Percentiles rank a stretch among this genome's conserved stretches.
These are phyloP conservation scores for Lamellibrachia columna DNA, from an alignment of 2,888 invertebrate genomes.

Conservation along the genomic window DNA sequence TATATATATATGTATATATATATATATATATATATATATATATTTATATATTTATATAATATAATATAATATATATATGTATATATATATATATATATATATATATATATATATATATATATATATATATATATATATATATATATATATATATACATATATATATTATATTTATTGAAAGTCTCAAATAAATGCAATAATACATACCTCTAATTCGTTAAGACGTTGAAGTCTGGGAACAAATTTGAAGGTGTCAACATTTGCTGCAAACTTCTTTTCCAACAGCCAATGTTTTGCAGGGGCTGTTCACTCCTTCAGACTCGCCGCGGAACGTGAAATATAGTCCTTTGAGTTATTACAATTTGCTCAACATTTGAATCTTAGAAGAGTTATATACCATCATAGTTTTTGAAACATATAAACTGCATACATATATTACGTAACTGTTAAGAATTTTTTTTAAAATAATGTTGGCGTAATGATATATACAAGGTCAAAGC, in stretches of 20 bases:
- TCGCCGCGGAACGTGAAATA: background rate
- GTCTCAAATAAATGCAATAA: background rate
- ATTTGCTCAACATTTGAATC: background rate
- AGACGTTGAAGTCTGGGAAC: constrained; percentile 95
- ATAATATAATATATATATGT: too few relatives aligned
- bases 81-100: too few relatives aligned
- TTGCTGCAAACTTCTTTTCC: constrained; percentile 81
- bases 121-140: too few relatives aligned
- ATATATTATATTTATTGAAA: constrained; percentile 14
- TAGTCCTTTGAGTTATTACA: background rate
- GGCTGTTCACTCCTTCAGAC: constrained; percentile 12
- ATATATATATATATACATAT: too few relatives aligned
- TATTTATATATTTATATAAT: too few relatives aligned
- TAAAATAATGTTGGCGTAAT: background rate
- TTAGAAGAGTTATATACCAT: background rate
- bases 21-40: too few relatives aligned
- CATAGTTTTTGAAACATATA: background rate
- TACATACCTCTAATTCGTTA: constrained; percentile 89
- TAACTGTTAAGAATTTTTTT: background rate
- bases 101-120: too few relatives aligned
- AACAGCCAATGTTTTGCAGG: constrained; percentile 16
- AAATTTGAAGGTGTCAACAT: constrained; percentile 94
- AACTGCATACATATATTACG: background rate
- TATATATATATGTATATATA: too few relatives aligned
- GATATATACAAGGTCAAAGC: constrained; percentile 11